These are phyloP conservation scores for Furcifer pardalis DNA, from an alignment of 2,797 vertebrate genomes.

Conservation along the genomic window DNA sequence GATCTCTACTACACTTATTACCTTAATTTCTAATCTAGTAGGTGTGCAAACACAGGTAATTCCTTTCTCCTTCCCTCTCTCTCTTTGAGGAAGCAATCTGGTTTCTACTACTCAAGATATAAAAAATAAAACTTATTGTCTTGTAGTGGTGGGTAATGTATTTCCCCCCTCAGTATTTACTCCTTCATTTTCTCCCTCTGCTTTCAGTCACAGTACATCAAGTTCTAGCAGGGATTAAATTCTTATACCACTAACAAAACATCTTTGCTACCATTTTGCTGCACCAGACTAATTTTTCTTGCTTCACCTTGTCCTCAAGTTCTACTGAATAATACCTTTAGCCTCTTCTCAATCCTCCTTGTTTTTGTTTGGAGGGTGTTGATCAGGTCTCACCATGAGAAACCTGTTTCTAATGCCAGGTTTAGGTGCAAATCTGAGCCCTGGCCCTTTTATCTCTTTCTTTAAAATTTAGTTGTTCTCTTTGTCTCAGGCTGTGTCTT, in stretches of 20 bases:
- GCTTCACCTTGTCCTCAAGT: not conserved
- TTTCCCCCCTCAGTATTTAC: not conserved
- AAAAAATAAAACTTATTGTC: not conserved
- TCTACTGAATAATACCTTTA: not conserved
- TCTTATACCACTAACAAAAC: not conserved
- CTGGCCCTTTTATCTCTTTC: not conserved
- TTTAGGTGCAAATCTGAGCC: not conserved
- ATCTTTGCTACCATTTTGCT: not conserved
- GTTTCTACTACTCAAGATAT: rapidly evolving
- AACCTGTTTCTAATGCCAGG: not conserved
- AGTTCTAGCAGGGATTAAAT: not conserved
- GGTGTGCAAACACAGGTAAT: not conserved
- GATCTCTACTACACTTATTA: not conserved
- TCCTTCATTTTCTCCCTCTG: not conserved
- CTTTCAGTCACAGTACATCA: not conserved
- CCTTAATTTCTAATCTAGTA: not conserved
- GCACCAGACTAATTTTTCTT: not conserved
- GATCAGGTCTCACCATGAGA: not conserved
- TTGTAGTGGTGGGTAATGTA: not conserved
- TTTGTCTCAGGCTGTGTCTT: slow-evolving; percentile 30
- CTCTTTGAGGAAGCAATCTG: not conserved
- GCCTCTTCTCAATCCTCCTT: not conserved
- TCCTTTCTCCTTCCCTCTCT: not conserved
- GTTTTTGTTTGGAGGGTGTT: not conserved
- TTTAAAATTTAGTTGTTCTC: slow-evolving; percentile 9